These are phyloP conservation scores for Tyrannus savana DNA, from an alignment of 2,113 vertebrate species.

Conservation along the genomic window DNA sequence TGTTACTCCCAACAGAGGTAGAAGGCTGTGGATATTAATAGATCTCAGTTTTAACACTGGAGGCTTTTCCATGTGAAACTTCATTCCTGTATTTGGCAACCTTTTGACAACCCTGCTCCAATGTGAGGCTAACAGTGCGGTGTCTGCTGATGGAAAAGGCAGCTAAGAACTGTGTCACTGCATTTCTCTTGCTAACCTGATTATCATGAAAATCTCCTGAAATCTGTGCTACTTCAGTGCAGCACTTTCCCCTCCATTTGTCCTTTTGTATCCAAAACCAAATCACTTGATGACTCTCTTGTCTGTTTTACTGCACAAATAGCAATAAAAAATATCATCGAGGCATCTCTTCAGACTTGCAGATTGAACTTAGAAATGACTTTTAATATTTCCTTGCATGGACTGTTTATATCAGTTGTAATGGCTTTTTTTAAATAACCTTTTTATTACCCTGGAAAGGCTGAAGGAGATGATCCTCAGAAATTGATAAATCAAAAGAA, in stretches of 20 bases:
- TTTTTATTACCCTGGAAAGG: slow-evolving; percentile 15
- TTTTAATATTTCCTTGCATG: not conserved
- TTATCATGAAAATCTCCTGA: not conserved
- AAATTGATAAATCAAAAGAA: slow-evolving; percentile 5
- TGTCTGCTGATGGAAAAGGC: not conserved
- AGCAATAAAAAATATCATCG: not conserved
- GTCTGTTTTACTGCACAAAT: not conserved
- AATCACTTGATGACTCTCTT: not conserved
- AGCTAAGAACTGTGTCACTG: not conserved
- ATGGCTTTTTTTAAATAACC: slow-evolving; percentile 2
- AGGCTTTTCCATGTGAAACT: not conserved
- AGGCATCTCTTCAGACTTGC: not conserved
- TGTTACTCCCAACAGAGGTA: not conserved
- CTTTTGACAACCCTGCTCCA: not conserved
- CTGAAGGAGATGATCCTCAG: slow-evolving; percentile 12
- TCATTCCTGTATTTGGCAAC: not conserved
- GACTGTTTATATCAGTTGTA: not conserved
- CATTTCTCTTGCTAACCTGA: not conserved
- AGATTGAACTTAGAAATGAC: not conserved
- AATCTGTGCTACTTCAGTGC: not conserved
- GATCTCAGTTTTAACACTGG: not conserved
- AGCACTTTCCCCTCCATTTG: not conserved
- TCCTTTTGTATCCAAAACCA: not conserved
- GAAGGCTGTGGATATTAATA: not conserved
- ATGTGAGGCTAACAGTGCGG: not conserved